Evolutionary conservation across 2,888 invertebrate species (phyloP).

Genomic region (Linhomoeus sp.): DNA sequence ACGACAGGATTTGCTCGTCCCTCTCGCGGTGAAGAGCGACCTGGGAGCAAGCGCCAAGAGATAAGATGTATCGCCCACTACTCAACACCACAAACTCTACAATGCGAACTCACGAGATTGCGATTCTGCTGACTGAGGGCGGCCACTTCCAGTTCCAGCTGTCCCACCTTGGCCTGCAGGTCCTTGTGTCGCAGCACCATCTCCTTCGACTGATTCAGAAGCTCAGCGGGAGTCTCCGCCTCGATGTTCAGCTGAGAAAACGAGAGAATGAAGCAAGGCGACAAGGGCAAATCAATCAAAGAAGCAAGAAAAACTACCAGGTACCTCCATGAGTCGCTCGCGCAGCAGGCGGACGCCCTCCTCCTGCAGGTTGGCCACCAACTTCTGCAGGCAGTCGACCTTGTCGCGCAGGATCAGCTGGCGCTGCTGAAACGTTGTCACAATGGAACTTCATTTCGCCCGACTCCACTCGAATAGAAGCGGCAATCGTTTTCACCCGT

Average conservation of each 20-base stretch:
- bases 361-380: conserved; percentile 70
- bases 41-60: not conserved
- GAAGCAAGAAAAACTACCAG: no score
- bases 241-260: conserved; percentile 46
- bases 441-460: not conserved
- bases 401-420: conserved; percentile 60
- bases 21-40: conserved; percentile 1
- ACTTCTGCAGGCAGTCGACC: conserved; percentile 65
- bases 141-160: conserved; percentile 59
- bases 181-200: conserved; percentile 81
- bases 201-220: conserved; percentile 35
- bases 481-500: no score
- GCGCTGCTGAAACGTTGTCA: conserved; percentile 40
- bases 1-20: conserved; percentile 2
- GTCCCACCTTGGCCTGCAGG: conserved; percentile 64
- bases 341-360: conserved; percentile 73
- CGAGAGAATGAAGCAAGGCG: conserved; percentile 1
- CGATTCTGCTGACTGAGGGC: conserved; percentile 41
- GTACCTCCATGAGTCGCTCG: conserved; percentile 57
- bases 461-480: no score
- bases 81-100: not conserved
- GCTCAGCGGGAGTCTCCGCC: conserved; percentile 29
- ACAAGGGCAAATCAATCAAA: no score
- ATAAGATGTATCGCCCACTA: no score
- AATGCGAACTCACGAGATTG: conserved; percentile 14